Conservation (phyloP, 2,113 vertebrate genomes). For the Illadopsis cleaveri region DNA sequence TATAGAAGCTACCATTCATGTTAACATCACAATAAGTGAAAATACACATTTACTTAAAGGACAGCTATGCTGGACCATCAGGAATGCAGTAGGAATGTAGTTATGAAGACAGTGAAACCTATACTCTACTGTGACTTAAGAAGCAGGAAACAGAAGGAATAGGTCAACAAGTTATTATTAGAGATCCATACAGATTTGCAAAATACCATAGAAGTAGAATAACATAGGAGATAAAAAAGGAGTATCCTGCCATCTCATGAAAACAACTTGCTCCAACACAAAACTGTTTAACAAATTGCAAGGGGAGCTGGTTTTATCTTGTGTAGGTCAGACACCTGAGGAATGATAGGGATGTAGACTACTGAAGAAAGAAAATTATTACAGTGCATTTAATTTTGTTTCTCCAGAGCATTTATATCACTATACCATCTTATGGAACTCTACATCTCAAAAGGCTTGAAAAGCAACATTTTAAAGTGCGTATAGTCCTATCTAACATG, state of each 20-base stretch:
- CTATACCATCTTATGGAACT: not conserved
- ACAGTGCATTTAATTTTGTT: not conserved
- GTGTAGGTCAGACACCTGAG: not conserved
- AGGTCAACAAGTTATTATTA: not conserved
- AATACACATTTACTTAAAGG: not conserved
- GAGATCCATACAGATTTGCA: not conserved
- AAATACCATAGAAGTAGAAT: not conserved
- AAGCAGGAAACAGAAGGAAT: not conserved
- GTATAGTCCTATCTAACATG: not conserved
- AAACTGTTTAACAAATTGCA: not conserved
- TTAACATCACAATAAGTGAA: not conserved
- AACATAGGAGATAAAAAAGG: accelerated
- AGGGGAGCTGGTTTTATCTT: not conserved
- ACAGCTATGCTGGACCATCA: not conserved
- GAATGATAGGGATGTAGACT: not conserved
- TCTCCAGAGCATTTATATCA: not conserved
- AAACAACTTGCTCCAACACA: not conserved
- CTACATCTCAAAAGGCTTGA: not conserved
- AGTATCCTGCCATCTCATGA: not conserved
- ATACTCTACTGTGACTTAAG: not conserved
- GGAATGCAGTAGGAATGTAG: not conserved
- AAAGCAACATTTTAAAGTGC: not conserved
- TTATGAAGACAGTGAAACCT: not conserved
- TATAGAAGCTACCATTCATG: not conserved
- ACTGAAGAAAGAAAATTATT: not conserved